Percentiles rank a stretch among this genome's conserved stretches.
Evolutionary conservation across 2,888 invertebrate genomes (phyloP).

Genomic region (Pseudanteris insignis): DNA sequence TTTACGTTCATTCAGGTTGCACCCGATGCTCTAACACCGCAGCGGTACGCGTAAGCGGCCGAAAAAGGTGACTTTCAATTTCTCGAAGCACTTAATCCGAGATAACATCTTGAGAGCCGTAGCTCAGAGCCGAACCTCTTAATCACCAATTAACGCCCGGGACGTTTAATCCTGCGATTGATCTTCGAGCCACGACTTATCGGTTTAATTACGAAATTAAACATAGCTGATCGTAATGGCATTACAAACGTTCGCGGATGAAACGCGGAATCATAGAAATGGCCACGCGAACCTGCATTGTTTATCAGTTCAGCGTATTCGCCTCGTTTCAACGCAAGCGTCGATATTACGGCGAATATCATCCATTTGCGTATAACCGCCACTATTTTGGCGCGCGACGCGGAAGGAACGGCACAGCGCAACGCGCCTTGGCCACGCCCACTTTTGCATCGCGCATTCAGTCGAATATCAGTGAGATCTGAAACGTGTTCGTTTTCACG

Average conservation of each 20-base stretch:
- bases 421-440: slow-evolving; percentile 53
- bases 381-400: slow-evolving; percentile 8
- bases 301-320: slow-evolving; percentile 12
- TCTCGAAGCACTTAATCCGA: neutral
- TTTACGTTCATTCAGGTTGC: neutral
- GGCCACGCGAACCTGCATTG: slow-evolving; percentile 13
- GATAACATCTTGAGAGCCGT: slow-evolving; percentile 4
- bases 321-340: slow-evolving; percentile 12
- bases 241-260: neutral
- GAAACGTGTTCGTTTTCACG: slow-evolving; percentile 51
- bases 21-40: neutral
- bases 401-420: slow-evolving; percentile 15
- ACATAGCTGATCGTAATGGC: too few species aligned
- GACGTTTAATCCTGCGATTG: slow-evolving; percentile 12
- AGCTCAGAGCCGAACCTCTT: slow-evolving; percentile 1
- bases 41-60: neutral
- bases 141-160: slow-evolving; percentile 15
- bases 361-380: slow-evolving; percentile 4
- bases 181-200: neutral
- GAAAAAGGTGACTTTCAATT: slow-evolving; percentile 6
- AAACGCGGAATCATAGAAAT: neutral
- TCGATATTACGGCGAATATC: slow-evolving; percentile 6
- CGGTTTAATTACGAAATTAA: slow-evolving; percentile 19
- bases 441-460: slow-evolving; percentile 62
- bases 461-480: slow-evolving; percentile 56